Percentiles rank a stretch among this genome's conserved stretches.
phyloP scores from a whole-genome alignment of 2,888 invertebrate genomes.

The Lasioglossum zephyrum region DNA sequence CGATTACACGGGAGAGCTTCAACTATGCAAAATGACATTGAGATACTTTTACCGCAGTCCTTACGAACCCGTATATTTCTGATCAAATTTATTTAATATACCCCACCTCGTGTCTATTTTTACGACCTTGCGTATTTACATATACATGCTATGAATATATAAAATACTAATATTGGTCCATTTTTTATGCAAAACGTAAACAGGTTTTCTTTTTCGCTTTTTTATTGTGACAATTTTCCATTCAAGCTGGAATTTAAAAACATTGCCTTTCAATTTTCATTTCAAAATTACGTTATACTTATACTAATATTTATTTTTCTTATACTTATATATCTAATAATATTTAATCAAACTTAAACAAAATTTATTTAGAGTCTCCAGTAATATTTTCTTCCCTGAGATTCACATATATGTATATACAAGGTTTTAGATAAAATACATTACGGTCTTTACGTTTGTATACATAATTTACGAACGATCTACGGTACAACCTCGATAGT shows the following conservation, averaged over 20 bases:
- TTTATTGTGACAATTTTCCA: not conserved
- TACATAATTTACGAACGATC: too few species aligned
- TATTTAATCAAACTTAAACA: too few species aligned
- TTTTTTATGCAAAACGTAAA: not conserved
- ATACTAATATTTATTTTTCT: not conserved
- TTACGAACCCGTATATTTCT: not conserved
- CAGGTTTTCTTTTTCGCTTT: not conserved
- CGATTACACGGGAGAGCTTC: not conserved
- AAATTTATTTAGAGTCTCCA: too few species aligned
- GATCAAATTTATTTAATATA: not conserved
- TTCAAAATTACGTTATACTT: not conserved
- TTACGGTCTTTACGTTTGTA: too few species aligned
- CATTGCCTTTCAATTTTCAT: not conserved
- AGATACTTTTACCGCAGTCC: not conserved
- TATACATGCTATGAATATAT: not conserved
- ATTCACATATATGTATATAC: too few species aligned
- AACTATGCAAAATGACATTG: not conserved
- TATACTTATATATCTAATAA: too few species aligned
- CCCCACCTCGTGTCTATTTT: not conserved
- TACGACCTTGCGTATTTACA: not conserved
- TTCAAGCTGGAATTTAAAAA: not conserved
- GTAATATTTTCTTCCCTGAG: too few species aligned
- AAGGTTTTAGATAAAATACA: too few species aligned
- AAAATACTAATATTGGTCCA: not conserved
- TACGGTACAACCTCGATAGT: not conserved